Conservation (phyloP, 2,888 invertebrate species). For the Rambutsinella grinnellia region DNA sequence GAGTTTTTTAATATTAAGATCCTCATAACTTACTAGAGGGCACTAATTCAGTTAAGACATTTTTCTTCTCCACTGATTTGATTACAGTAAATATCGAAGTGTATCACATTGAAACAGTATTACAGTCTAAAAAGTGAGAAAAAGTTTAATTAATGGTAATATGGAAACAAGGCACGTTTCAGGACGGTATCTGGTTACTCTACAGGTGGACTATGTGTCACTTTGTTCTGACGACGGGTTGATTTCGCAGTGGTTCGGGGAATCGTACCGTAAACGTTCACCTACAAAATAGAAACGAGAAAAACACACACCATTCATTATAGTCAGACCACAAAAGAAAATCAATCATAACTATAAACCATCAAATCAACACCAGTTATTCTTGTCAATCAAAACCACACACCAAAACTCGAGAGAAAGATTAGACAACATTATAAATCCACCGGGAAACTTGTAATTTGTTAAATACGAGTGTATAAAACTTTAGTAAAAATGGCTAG, state of each 20-base stretch:
- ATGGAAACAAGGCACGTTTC: conserved; percentile 42
- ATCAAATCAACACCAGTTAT: background rate
- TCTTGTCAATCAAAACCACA: too few relatives aligned
- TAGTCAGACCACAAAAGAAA: background rate
- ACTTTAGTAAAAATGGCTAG: background rate
- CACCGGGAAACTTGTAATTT: background rate
- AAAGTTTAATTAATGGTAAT: conserved; percentile 23
- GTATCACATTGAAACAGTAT: conserved; percentile 52
- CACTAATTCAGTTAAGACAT: too few relatives aligned
- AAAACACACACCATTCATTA: conserved; percentile 8
- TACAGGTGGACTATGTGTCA: conserved; percentile 12
- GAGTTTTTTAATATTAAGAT: conserved; percentile 2
- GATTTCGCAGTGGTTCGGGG: conserved; percentile 49
- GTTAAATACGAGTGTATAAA: too few relatives aligned
- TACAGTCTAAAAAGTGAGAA: conserved; percentile 55
- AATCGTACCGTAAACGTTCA: conserved; percentile 52
- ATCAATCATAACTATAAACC: background rate
- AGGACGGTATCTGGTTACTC: conserved; percentile 54
- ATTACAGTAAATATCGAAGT: conserved; percentile 8
- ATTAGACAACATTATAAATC: background rate
- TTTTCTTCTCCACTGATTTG: background rate
- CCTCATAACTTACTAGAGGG: background rate
- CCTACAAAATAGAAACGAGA: conserved; percentile 40
- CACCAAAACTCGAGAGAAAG: background rate
- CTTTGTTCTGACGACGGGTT: conserved; percentile 32